Base-by-base conservation (phyloP, 2,888 invertebrate genomes). In the Clivina fossor region DNA sequence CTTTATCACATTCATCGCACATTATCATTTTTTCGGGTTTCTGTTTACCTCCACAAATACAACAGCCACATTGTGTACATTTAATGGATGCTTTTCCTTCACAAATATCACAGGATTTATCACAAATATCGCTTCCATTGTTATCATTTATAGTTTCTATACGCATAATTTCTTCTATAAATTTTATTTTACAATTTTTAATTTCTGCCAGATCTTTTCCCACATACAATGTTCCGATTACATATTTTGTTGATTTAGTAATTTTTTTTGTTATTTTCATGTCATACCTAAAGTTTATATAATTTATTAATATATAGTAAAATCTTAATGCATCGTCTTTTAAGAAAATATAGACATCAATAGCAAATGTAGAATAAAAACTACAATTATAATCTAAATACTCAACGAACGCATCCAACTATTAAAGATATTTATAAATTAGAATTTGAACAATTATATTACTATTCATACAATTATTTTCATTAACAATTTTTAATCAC, bases 1-100 rank as follows among this genome's bases (percentile, higher is more conserved):
- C 85, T 38, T 75, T 72, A 67, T 91, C 81, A 68, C 92, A 92
- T 67, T 92, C 91, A 65, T 92, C 91, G 67, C 92, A 92, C 26
- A 91, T 72, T 5, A 92, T 75, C 66, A 88, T 85, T 73, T 81
- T 80, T 35, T 86, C 84, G 8, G 85, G 85, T 53, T 82, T 78
- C 49, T 86, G 77, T 72, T 90, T 91, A 1, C 84, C 83, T 3
- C 79, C 80, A 70, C 92, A 92, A 11, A 82, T 66, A 63, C 73
- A 76, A 66, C 92, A 92, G 1, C 88, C 86, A 66, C 92, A 92
- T 20, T 84, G 80, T 65, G 78, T 82, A 67, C 92, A 92, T n/a
- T n/a, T n/a, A n/a, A n/a, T n/a, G n/a, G n/a, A n/a, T n/a, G n/a
- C n/a, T n/a, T n/a, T n/a, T n/a, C n/a, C n/a, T n/a, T n/a, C n/a